Evolutionary conservation across 2,797 vertebrate genomes (phyloP), one percentile per base, ranked within the genome.

Genomic region (Darevskia nairensis): DNA sequence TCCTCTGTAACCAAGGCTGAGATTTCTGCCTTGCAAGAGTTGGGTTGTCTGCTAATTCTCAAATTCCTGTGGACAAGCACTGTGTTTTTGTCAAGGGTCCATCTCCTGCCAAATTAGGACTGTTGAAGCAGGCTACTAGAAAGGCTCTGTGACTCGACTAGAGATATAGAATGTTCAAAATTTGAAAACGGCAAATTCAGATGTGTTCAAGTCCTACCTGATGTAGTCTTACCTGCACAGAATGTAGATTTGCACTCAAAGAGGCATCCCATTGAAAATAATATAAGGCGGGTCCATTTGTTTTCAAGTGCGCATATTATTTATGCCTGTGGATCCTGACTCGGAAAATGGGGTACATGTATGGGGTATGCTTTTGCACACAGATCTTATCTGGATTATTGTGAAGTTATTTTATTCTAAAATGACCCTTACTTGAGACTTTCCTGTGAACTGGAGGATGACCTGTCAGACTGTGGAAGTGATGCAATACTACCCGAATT

Each of bases 381-480:
- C 5, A 71, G 39, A 84, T 71, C 11, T 35, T 69, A 69, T 86
- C 11, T 69, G 44, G 44, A 32, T 79, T 6, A 41, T 8, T 35
- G n/a, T 61, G 27, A 39, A 39, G 46, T 29, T 11, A 77, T 69
- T 66, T 82, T 61, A 35, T 83, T 71, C 10, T 74, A 59, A 82
- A 61, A 74, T 29, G 75, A 68, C 15, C 17, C 96, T 98, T 98
- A 99, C 99, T 99, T 99, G 91, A 99, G 98, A 94, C 99, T 99
- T 96, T 99, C 99, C 92, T 99, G 99, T 68, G 99, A 99, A 89
- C 98, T 99, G 44, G 99, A 99, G 10, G 99, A 99, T n/a, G 98
- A 99, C 86, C 98, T 98, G 95, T 99, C 99, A 82, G 98, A 99
- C 92, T 99, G 98, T 55, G 98, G 99, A 88, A 99, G 98, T 29